phyloP scores from a whole-genome alignment of 2,888 invertebrate genomes.

The Pheosia tremula region DNA sequence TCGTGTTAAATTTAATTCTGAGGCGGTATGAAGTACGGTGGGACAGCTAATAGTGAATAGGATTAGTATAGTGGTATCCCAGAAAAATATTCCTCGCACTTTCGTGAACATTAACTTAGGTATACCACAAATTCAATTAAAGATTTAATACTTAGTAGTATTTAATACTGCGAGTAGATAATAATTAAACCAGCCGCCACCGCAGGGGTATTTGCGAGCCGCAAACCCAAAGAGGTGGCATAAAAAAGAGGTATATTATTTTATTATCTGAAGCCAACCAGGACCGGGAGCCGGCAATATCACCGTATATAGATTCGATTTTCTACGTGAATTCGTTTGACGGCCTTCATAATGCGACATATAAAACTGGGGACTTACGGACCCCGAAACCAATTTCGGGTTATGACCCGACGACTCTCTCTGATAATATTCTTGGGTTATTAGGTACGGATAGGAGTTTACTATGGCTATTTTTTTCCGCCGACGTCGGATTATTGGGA shows the following conservation, averaged over 20 bases:
- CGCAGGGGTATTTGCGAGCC: conserved; percentile 29
- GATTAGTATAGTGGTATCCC: too few species aligned
- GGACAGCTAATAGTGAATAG: too few species aligned
- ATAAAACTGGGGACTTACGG: conserved; percentile 85
- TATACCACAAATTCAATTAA: too few species aligned
- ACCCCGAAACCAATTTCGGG: conserved; percentile 85
- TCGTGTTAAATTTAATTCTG: too few species aligned
- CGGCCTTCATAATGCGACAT: conserved; percentile 85
- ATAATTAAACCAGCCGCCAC: conserved; percentile 35
- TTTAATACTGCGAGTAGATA: conserved; percentile 3
- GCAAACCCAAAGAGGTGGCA: conserved; percentile 54
- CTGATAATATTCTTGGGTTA: conserved; percentile 85
- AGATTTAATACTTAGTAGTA: too few species aligned
- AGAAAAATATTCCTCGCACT: too few species aligned
- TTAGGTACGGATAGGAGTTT: conserved; percentile 84
- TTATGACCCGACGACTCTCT: conserved; percentile 85
- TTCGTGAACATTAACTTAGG: too few species aligned
- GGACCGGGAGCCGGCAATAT: conserved; percentile 77
- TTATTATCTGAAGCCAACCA: conserved; percentile 82
- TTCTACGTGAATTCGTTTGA: conserved; percentile 86
- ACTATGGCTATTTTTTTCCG: conserved; percentile 83
- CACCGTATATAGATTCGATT: conserved; percentile 85
- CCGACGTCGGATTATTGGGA: conserved; percentile 81
- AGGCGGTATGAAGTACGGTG: too few species aligned
- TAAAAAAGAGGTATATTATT: conserved; percentile 82